phyloP scores from a whole-genome alignment of 2,113 vertebrate species.

The Sebastes fasciatus region DNA sequence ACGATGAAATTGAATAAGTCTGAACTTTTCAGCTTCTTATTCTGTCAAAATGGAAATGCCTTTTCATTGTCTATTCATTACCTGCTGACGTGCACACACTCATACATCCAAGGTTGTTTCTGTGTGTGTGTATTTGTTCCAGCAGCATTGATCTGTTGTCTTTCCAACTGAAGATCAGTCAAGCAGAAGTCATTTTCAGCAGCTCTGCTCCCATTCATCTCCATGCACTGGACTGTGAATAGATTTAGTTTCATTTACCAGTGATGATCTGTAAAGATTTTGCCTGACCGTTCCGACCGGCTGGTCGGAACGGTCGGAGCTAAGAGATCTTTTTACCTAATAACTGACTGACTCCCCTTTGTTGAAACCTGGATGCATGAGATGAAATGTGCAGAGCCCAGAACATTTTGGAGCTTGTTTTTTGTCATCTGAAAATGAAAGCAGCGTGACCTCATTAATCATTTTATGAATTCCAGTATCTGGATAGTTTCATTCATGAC shows the following conservation, averaged over 20 bases:
- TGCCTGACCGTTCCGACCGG: background rate
- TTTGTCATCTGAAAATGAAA: too few relatives aligned
- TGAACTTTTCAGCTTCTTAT: slow-evolving; percentile 1
- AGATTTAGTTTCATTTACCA: background rate
- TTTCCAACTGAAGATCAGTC: slow-evolving; percentile 7
- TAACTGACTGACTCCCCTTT: background rate
- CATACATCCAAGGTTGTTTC: background rate
- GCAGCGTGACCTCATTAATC: background rate
- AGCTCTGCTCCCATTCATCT: background rate
- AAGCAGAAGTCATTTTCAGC: slow-evolving; percentile 29
- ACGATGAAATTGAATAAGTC: slow-evolving; percentile 12
- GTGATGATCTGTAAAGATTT: slow-evolving; percentile 1
- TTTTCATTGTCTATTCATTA: background rate
- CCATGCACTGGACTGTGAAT: background rate
- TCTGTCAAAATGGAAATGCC: background rate
- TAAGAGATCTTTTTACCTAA: background rate
- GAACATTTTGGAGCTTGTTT: background rate
- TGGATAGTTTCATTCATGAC: too few relatives aligned
- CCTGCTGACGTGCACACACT: background rate
- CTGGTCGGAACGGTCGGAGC: background rate
- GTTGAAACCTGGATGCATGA: background rate
- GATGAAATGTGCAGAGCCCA: background rate
- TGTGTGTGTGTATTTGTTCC: slow-evolving; percentile 19
- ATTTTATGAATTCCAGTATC: background rate
- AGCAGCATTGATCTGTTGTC: slow-evolving; percentile 26